These are phyloP conservation scores for Gambusia affinis DNA, from an alignment of 2,113 vertebrate species.

Conservation along the genomic window DNA sequence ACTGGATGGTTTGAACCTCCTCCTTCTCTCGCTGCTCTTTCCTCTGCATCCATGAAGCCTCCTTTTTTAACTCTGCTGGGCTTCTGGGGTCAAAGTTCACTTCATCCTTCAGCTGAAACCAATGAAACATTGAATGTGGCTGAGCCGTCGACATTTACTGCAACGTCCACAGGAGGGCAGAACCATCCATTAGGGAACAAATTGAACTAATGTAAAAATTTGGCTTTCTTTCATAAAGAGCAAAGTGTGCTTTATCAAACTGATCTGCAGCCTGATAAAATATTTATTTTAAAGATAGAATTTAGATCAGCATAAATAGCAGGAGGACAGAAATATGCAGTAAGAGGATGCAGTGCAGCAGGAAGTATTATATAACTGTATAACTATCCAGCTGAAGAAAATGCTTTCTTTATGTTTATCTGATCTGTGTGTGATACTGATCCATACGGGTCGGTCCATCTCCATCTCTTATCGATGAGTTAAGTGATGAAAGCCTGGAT, in stretches of 20 bases:
- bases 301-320: conserved; percentile 44
- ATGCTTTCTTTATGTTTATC: conserved; percentile 72
- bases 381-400: conserved; percentile 62
- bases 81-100: background rate
- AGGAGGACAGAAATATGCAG: conserved; percentile 47
- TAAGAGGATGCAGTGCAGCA: conserved; percentile 47
- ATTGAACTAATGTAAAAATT: conserved; percentile 20
- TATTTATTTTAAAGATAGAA: conserved; percentile 23
- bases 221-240: conserved; percentile 33
- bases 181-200: conserved; percentile 70
- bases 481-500: conserved; percentile 61
- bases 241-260: conserved; percentile 50
- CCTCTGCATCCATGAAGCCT: too few relatives aligned
- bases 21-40: too few relatives aligned
- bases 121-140: conserved; percentile 29
- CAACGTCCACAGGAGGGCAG: conserved; percentile 80
- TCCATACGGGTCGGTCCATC: conserved; percentile 50
- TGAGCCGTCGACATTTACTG: conserved; percentile 50
- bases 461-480: conserved; percentile 50
- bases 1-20: too few relatives aligned
- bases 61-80: too few relatives aligned
- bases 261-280: conserved; percentile 24
- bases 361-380: conserved; percentile 69
- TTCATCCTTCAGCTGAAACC: conserved; percentile 10
- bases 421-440: conserved; percentile 63